Conservation (phyloP, 2,797 vertebrate genomes). For the Pachyuromys duprasi region DNA sequence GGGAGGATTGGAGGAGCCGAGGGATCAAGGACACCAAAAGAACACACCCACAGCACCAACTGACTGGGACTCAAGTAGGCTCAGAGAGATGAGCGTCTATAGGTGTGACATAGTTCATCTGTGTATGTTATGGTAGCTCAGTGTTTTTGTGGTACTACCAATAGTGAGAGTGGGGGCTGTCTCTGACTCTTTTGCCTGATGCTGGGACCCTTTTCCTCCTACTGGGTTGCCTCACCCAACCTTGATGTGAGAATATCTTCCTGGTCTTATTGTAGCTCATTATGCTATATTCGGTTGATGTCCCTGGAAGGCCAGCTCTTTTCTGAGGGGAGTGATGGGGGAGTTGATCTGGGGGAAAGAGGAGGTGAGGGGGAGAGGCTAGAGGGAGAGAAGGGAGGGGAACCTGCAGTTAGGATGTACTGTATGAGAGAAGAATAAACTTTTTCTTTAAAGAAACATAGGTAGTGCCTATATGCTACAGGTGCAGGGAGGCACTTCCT, state of each 20-base stretch:
- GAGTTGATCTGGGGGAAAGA: no score
- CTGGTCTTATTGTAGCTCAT: neutral
- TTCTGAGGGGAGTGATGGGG: neutral
- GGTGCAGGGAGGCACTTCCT: neutral
- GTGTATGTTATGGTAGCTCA: neutral
- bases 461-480: neutral
- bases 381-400: neutral
- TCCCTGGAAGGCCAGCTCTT: neutral
- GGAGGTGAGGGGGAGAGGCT: neutral
- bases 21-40: neutral
- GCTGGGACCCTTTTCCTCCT: neutral
- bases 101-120: neutral
- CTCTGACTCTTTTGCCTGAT: neutral
- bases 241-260: neutral
- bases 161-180: neutral
- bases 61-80: neutral
- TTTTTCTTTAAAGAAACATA: neutral
- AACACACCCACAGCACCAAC: neutral
- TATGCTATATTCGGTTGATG: neutral
- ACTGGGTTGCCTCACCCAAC: neutral
- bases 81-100: neutral
- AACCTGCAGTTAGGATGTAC: neutral
- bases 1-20: neutral
- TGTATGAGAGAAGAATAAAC: neutral
- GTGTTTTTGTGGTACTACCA: neutral